These are phyloP conservation scores for Margaritifera margaritifera DNA, from an alignment of 2,888 invertebrate species.

Conservation along the genomic window DNA sequence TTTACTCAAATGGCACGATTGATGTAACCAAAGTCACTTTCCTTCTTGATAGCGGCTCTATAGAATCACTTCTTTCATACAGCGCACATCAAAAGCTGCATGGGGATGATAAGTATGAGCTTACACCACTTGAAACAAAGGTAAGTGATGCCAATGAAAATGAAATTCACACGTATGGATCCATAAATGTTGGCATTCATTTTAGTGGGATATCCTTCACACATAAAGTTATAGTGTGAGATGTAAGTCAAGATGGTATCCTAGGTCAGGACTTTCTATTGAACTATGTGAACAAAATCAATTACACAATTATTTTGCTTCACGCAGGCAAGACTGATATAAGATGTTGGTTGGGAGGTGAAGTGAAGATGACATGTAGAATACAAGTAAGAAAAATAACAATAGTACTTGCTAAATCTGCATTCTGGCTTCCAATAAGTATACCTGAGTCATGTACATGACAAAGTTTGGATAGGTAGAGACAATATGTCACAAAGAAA, in stretches of 20 bases:
- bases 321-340: constrained; percentile 1
- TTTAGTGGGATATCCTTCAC: not conserved
- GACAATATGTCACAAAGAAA: not conserved
- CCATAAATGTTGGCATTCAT: not conserved
- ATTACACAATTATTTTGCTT: constrained; percentile 10
- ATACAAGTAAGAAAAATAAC: constrained; percentile 5
- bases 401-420: constrained; percentile 4
- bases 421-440: constrained; percentile 8
- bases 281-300: constrained; percentile 9
- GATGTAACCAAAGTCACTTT: constrained; percentile 2
- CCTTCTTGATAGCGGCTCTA: constrained; percentile 21
- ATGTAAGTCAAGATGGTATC: not conserved
- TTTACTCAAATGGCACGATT: not conserved
- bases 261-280: not conserved
- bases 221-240: constrained; percentile 13
- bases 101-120: not conserved
- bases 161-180: constrained; percentile 5
- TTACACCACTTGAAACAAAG: not conserved
- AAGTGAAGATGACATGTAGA: constrained; percentile 4
- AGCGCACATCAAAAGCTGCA: constrained; percentile 3
- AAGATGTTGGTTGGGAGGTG: constrained; percentile 4
- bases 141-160: constrained; percentile 10
- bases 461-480: constrained; percentile 4
- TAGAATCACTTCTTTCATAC: constrained; percentile 19
- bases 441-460: constrained; percentile 1